Conservation (phyloP, 2,797 vertebrate genomes). For the Gorsachius magnificus region DNA sequence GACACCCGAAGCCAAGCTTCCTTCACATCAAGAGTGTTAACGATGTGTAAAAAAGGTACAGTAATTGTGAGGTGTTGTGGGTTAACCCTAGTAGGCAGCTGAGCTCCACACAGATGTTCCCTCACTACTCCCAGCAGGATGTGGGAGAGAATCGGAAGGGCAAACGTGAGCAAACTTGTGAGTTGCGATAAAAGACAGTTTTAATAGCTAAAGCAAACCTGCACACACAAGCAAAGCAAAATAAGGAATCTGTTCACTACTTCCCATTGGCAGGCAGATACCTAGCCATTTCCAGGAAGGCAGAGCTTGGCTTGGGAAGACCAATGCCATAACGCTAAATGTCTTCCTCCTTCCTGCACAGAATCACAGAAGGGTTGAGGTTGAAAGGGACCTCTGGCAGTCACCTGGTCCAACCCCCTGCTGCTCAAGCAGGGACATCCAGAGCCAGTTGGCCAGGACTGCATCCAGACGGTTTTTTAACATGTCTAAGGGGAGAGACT, state of each 20-base stretch:
- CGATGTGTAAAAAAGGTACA: not conserved
- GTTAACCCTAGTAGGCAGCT: not conserved
- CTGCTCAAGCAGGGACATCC: not conserved
- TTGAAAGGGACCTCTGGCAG: not conserved
- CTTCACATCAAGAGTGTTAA: not conserved
- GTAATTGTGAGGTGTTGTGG: not conserved
- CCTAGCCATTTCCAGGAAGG: not conserved
- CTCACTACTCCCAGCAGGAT: not conserved
- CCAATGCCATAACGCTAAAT: accelerated
- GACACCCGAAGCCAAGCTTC: not conserved
- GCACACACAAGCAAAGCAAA: not conserved
- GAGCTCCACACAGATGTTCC: not conserved
- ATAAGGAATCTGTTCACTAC: not conserved
- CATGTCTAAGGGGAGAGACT: not conserved
- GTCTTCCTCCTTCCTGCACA: not conserved
- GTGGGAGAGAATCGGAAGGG: not conserved
- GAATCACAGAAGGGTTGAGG: not conserved
- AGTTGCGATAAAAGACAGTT: not conserved
- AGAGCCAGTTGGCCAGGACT: not conserved
- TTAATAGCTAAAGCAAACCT: not conserved
- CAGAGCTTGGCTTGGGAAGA: not conserved
- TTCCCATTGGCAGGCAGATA: not conserved
- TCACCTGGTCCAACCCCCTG: not conserved
- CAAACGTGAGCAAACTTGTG: not conserved
- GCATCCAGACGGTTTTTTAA: not conserved